These are phyloP conservation scores for Uromys caudimaculatus DNA, from an alignment of 2,797 vertebrate species.

Conservation along the genomic window DNA sequence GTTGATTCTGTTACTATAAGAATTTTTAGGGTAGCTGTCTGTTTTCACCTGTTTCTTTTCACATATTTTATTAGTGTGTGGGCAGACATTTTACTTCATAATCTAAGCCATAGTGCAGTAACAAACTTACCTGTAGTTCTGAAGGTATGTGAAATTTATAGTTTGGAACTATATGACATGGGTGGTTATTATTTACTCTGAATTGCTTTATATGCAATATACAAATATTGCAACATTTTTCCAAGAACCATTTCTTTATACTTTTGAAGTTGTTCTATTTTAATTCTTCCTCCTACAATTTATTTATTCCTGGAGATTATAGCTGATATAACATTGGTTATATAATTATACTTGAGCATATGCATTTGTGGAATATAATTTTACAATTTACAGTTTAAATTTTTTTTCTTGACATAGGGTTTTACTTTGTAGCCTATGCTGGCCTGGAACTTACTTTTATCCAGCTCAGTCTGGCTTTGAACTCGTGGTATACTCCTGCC, in stretches of 20 bases:
- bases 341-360: neutral
- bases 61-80: neutral
- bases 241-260: neutral
- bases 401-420: neutral
- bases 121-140: neutral
- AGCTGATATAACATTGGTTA: neutral
- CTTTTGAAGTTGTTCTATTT: constrained; percentile 30
- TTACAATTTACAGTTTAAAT: neutral
- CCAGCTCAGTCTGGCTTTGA: neutral
- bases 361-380: neutral
- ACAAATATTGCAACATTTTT: neutral
- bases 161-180: neutral
- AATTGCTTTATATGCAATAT: constrained; percentile 47
- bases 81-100: neutral
- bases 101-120: neutral
- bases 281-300: neutral
- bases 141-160: neutral
- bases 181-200: neutral
- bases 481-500: neutral
- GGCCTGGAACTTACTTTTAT: neutral
- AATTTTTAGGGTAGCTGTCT: neutral
- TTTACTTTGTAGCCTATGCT: neutral
- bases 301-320: neutral
- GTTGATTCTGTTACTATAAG: constrained; percentile 37
- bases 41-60: constrained; percentile 29